Conservation (phyloP, 1,140 invertebrate species). For the Drosophila malerkotliana region DNA sequence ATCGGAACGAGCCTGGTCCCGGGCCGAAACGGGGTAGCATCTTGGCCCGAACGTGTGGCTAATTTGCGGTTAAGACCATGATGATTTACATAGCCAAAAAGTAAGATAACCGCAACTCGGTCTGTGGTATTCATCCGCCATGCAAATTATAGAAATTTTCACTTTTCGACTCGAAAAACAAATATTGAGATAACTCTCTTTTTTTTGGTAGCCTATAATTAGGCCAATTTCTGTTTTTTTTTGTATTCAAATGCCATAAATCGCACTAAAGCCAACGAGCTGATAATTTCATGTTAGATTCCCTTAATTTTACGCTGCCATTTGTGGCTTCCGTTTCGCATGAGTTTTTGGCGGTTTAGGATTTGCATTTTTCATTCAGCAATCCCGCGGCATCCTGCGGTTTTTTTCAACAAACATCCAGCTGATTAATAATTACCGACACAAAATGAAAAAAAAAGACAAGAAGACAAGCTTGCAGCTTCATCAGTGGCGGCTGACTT, state of each 20-base stretch:
- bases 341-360: slow-evolving; percentile 26
- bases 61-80: slow-evolving; percentile 71
- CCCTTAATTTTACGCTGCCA: slow-evolving; percentile 77
- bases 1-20: slow-evolving; percentile 1
- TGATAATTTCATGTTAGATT: slow-evolving; percentile 70
- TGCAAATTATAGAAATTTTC: slow-evolving; percentile 83
- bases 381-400: slow-evolving; percentile 39
- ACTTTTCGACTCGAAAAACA: slow-evolving; percentile 44
- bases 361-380: slow-evolving; percentile 22
- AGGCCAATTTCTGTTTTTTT: slow-evolving; percentile 36
- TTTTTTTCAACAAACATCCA: slow-evolving; percentile 2
- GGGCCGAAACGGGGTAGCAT: background rate
- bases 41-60: slow-evolving; percentile 62
- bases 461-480: slow-evolving; percentile 6
- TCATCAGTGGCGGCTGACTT: slow-evolving; percentile 28
- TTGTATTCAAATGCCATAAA: slow-evolving; percentile 74
- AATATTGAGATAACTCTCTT: slow-evolving; percentile 59
- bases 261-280: slow-evolving; percentile 19
- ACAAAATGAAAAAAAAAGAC: background rate
- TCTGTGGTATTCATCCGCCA: slow-evolving; percentile 21
- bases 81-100: slow-evolving; percentile 76
- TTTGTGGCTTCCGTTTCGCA: slow-evolving; percentile 74
- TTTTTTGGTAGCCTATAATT: slow-evolving; percentile 58
- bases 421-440: slow-evolving; percentile 30
- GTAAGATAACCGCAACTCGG: slow-evolving; percentile 5